phyloP scores from a whole-genome alignment of 2,797 vertebrate genomes.

The Spinus olivaceus region DNA sequence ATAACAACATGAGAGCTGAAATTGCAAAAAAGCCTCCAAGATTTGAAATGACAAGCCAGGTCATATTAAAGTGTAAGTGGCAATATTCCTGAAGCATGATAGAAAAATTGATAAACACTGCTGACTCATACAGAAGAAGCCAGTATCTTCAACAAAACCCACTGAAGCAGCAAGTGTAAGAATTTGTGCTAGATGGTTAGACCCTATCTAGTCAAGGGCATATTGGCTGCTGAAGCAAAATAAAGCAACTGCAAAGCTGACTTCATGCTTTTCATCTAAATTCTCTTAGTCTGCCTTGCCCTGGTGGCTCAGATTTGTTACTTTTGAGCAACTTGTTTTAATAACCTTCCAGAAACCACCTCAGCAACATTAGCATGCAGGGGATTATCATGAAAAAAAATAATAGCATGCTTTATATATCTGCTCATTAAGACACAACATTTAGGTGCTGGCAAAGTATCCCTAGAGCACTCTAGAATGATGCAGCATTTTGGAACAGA shows the following conservation, averaged over 20 bases:
- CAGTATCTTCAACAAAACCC: constrained; percentile 18
- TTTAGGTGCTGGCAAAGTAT: not conserved
- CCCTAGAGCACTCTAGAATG: not conserved
- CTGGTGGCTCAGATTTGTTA: not conserved
- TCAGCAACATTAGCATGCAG: not conserved
- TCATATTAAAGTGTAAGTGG: constrained; percentile 30
- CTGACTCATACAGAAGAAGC: constrained; percentile 26
- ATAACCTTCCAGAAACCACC: not conserved
- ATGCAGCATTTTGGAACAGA: not conserved
- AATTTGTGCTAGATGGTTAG: constrained; percentile 22
- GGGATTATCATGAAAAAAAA: not conserved
- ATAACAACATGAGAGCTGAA: not conserved
- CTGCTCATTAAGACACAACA: not conserved
- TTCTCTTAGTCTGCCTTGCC: not conserved
- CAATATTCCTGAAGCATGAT: constrained; percentile 15
- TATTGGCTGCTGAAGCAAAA: constrained; percentile 5
- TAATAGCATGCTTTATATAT: not conserved
- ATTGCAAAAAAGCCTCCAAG: not conserved
- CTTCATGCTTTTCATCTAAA: not conserved
- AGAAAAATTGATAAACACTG: constrained; percentile 44
- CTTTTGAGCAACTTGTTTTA: not conserved
- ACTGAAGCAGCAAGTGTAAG: constrained; percentile 25
- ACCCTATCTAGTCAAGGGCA: not conserved
- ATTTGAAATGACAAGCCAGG: not conserved
- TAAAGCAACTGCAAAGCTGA: not conserved